A percentile compares a stretch with the other conserved stretches of the same genome.
These are phyloP conservation scores for Haliaeetus leucogaster DNA, from an alignment of 2,113 vertebrate genomes.

Conservation along the genomic window DNA sequence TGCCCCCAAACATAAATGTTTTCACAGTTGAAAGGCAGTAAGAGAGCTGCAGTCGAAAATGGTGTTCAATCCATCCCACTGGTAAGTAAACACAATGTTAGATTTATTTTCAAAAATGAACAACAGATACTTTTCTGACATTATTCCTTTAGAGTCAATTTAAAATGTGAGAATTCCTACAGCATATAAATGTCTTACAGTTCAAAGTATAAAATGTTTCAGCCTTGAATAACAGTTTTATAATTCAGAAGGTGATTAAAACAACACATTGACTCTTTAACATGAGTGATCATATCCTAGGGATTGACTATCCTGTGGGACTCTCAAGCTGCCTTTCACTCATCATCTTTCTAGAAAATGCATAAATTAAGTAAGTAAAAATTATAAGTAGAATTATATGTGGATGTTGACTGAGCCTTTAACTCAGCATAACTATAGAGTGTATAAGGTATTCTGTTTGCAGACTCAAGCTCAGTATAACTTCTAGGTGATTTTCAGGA, in stretches of 20 bases:
- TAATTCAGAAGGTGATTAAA: constrained; percentile 1
- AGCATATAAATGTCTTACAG: not conserved
- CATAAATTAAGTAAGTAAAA: not conserved
- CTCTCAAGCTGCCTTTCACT: not conserved
- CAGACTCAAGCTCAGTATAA: not conserved
- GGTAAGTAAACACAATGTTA: not conserved
- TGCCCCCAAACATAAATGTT: not conserved
- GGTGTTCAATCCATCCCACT: not conserved
- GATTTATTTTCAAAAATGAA: constrained; percentile 16
- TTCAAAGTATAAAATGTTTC: not conserved
- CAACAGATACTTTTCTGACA: constrained; percentile 31
- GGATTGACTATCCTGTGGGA: not conserved
- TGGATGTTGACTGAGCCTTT: constrained; percentile 50
- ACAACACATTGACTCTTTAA: not conserved
- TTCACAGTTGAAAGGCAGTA: not conserved
- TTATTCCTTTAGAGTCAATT: constrained; percentile 9
- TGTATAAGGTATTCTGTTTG: constrained; percentile 50
- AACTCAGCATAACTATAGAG: not conserved
- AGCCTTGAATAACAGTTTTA: not conserved
- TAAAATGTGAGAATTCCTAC: constrained; percentile 30
- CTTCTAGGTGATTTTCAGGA: not conserved
- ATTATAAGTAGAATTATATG: constrained; percentile 47
- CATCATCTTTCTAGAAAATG: constrained; percentile 17
- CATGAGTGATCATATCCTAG: not conserved
- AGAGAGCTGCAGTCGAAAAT: not conserved